These are phyloP conservation scores for Esox lucius DNA, from an alignment of 2,797 vertebrate species.

Conservation along the genomic window DNA sequence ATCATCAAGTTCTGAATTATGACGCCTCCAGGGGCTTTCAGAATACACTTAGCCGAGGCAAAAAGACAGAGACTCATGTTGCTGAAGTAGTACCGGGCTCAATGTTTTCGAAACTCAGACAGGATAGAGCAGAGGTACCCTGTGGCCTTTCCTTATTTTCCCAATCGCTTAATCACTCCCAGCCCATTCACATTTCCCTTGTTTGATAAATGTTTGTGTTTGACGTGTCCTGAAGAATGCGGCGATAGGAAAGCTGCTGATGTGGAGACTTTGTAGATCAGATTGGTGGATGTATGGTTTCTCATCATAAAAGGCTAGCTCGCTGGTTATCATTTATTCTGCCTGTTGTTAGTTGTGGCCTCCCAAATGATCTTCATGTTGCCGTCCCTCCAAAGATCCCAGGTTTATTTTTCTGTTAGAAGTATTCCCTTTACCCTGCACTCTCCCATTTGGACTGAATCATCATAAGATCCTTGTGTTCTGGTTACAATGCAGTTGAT, in stretches of 20 bases:
- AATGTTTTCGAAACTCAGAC: constrained; percentile 42
- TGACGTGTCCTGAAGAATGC: constrained; percentile 56
- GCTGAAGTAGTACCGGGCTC: constrained; percentile 61
- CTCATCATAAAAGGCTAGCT: constrained; percentile 58
- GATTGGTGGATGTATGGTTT: constrained; percentile 62
- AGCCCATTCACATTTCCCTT: neutral
- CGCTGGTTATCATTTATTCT: constrained; percentile 56
- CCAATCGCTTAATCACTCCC: constrained; percentile 49
- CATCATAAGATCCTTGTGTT: constrained; percentile 52
- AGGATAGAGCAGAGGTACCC: constrained; percentile 38
- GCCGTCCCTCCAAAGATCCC: constrained; percentile 28
- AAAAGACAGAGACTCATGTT: constrained; percentile 34
- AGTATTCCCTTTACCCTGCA: constrained; percentile 61
- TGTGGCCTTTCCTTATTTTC: constrained; percentile 60
- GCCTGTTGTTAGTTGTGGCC: constrained; percentile 56
- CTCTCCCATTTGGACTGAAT: constrained; percentile 52
- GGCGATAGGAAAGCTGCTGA: constrained; percentile 17
- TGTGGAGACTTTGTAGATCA: constrained; percentile 58
- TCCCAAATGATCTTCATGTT: constrained; percentile 70
- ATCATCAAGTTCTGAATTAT: constrained; percentile 69
- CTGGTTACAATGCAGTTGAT: constrained; percentile 24
- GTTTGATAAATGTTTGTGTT: constrained; percentile 59
- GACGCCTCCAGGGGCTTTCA: constrained; percentile 52
- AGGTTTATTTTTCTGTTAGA: constrained; percentile 40
- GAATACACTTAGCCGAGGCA: constrained; percentile 38